Conservation (phyloP, 2,888 invertebrate genomes). For the Diogma glabrata region DNA sequence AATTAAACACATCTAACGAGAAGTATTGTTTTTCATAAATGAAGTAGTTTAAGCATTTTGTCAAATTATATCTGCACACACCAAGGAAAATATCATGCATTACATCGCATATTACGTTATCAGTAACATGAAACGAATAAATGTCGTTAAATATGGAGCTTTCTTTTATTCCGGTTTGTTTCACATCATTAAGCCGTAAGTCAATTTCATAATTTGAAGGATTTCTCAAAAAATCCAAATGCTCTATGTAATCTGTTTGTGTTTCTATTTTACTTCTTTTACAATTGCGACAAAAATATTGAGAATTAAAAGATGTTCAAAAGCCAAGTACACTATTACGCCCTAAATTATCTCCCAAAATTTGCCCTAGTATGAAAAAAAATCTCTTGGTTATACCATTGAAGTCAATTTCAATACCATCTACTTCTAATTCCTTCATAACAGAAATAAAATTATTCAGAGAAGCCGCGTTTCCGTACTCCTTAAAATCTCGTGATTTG, state of each 20-base stretch:
- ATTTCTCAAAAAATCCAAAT: too few species aligned
- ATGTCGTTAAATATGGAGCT: too few species aligned
- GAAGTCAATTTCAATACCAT: conserved; percentile 4
- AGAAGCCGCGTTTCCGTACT: neutral
- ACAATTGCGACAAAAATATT: too few species aligned
- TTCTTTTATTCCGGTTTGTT: too few species aligned
- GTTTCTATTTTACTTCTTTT: too few species aligned
- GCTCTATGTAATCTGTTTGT: too few species aligned
- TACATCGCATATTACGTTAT: too few species aligned
- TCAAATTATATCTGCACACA: too few species aligned
- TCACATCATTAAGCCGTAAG: too few species aligned
- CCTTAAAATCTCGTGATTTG: neutral
- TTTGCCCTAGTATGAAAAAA: conserved; percentile 8
- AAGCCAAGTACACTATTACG: conserved; percentile 10
- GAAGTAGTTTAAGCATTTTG: neutral
- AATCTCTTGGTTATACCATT: neutral
- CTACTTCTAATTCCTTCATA: conserved; percentile 8
- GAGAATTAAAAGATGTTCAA: conserved; percentile 7
- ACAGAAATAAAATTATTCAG: conserved; percentile 1
- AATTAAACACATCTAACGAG: neutral
- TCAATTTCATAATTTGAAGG: too few species aligned
- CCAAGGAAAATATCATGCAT: too few species aligned
- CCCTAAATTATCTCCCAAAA: conserved; percentile 11
- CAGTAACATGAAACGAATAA: too few species aligned
- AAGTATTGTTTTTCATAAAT: neutral